Percentiles rank a stretch among this genome's conserved stretches.
These are phyloP conservation scores for Tinea trinotella DNA, from an alignment of 2,888 invertebrate species.

Conservation along the genomic window DNA sequence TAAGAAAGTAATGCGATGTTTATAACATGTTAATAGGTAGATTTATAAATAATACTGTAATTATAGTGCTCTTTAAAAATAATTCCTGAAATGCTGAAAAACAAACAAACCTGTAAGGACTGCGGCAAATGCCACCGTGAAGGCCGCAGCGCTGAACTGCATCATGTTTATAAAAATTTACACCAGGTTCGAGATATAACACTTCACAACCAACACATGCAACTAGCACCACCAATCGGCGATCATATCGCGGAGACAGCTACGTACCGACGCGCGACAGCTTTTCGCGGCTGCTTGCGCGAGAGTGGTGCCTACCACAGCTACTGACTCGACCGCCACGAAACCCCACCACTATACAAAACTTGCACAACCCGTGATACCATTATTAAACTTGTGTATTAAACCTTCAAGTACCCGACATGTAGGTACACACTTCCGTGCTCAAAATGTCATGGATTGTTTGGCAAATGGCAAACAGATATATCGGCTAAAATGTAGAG, in stretches of 20 bases:
- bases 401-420: conserved; percentile 10
- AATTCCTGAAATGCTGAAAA: not conserved
- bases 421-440: conserved; percentile 25
- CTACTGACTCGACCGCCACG: not conserved
- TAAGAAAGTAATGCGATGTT: no score
- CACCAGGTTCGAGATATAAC: conserved; percentile 28
- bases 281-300: conserved; percentile 52
- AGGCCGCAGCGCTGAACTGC: conserved; percentile 52
- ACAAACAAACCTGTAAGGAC: conserved; percentile 45
- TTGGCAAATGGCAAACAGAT: conserved; percentile 19
- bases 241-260: conserved; percentile 43
- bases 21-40: not conserved
- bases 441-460: conserved; percentile 58
- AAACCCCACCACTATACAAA: conserved; percentile 6
- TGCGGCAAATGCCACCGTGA: conserved; percentile 37
- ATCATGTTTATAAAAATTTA: conserved; percentile 37
- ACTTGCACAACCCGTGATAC: conserved; percentile 18
- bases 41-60: not conserved
- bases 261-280: conserved; percentile 47
- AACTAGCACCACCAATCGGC: conserved; percentile 56
- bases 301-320: conserved; percentile 33
- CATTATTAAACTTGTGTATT: conserved; percentile 17
- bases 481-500: not conserved
- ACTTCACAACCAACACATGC: conserved; percentile 45
- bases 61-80: no score